Evolutionary conservation across 2,113 vertebrate genomes (phyloP), one percentile per base, ranked within the genome.

Genomic region (Barbus barbus): DNA sequence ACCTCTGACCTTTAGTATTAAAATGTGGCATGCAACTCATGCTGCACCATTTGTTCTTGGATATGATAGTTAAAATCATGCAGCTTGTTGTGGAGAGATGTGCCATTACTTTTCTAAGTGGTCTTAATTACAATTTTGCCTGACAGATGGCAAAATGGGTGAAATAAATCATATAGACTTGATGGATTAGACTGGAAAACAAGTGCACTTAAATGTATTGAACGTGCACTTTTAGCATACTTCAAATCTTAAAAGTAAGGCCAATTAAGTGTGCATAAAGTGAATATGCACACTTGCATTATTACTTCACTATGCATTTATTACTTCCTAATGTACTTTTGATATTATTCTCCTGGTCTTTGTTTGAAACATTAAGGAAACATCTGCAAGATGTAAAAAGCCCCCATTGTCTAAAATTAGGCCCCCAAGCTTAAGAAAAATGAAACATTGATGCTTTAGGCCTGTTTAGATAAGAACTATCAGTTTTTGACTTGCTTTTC

Each of bases 381-480:
- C 12, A 28, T 60, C 3, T 26, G 9, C 28, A 31, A 69, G 16
- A 36, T 11, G 65, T 36, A 11, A 41, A 67, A 71, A 12, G 0
- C 0, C 0, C 67, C 36, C 63, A 72, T 79, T 79, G 75, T 83
- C 14, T 67, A 20, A 78, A 69, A 76, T 36, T 33, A 84, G 88
- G 86, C 87, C 87, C 83, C 69, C 13, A 56, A 51, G 48, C 28
- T 36, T 81, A 44, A 71, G 46, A 48, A 33, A 87, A 84, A 76
- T 75, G 38, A 86, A 73, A 86, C 74, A 83, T 84, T 86, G 88
- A 83, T 41, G 90, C 86, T 90, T 89, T 87, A 82, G 63, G 69
- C 9, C 33, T 75, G 80, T 89, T 90, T 84, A 87, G 91, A 92
- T 93, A 92, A 91, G 76, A 88, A 88, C 90, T 86, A 91, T 94